These are phyloP conservation scores for Aphodius granarius DNA, from an alignment of 2,888 invertebrate species.

Conservation along the genomic window DNA sequence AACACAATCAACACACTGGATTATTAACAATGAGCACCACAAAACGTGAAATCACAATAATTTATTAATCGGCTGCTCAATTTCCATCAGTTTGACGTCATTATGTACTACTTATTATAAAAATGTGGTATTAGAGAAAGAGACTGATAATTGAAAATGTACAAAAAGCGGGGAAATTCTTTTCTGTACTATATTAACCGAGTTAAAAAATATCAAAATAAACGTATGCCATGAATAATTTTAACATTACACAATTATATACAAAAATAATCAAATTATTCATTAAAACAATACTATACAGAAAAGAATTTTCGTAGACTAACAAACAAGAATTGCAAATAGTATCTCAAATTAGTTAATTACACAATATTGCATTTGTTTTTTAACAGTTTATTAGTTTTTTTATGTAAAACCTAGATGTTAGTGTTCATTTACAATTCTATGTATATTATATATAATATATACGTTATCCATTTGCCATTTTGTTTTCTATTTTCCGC, in stretches of 20 bases:
- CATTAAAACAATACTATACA: neutral
- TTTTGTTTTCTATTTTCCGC: neutral
- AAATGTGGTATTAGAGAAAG: constrained; percentile 16
- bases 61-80: constrained; percentile 20
- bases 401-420: neutral
- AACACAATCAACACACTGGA: constrained; percentile 4
- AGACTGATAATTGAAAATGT: neutral
- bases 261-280: neutral
- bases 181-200: neutral
- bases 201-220: neutral
- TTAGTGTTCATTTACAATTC: constrained; percentile 6
- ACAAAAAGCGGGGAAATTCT: neutral
- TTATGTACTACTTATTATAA: constrained; percentile 26
- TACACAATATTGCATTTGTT: neutral
- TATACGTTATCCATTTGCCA: neutral
- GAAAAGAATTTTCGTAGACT: neutral
- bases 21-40: constrained; percentile 20
- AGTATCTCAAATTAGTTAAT: neutral
- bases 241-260: neutral
- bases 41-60: constrained; percentile 26
- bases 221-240: neutral
- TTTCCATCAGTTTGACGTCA: constrained; percentile 8
- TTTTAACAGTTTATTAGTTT: neutral
- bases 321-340: neutral
- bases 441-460: neutral